Base-by-base conservation (phyloP, 2,888 invertebrate species). In the Leucophora obtusa region DNA sequence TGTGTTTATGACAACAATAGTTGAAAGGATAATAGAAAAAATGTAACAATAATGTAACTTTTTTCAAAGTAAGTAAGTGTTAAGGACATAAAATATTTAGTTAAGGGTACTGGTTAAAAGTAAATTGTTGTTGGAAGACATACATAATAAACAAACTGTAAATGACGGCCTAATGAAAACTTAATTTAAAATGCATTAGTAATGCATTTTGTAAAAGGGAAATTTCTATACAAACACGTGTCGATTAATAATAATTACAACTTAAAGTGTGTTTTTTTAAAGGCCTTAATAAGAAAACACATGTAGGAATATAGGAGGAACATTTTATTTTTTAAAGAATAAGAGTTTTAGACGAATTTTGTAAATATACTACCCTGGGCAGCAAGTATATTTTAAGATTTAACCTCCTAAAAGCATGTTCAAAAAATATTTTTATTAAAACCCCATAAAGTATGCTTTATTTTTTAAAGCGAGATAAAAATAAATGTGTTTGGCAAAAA, bases 1-100 rank as follows among this genome's bases (percentile, higher is more conserved):
- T 9, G 18, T 71, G 60, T 69, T 71, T 68, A 51, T 68, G 75
- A 79, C 71, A 68, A 71, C 60, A 74, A 74, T 60, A 50, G 38
- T 9, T 18, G 11, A 47, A 53, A 51, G 6, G 21, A 15, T 9
- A 75, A 51, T 17, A 63, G 18, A 51, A 43, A 50, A 47, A 66
- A 62, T 28, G 56, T 62, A 35, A 69, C 62, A 69, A 75, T 56
- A 24, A 50, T 58, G 50, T 21, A 17, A 63, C 35, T 8, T 28
- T 50, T 51, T 56, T n/a, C 1, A 43, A 9, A 59, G 21, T 21
- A 21, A 11, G 18, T 5, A 43, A 14, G 11, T 38, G 18, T 15
- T 59, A 18, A 35, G 28, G 59, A 38, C 17, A 59, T 17, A 3
- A 59, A 47, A 47, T 11, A 38, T 38, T 1, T 38, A 11, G 11